Evolutionary conservation across 35 echinoderm and acorn worm species (phyloP).

Genomic region (Acanthaster planci): DNA sequence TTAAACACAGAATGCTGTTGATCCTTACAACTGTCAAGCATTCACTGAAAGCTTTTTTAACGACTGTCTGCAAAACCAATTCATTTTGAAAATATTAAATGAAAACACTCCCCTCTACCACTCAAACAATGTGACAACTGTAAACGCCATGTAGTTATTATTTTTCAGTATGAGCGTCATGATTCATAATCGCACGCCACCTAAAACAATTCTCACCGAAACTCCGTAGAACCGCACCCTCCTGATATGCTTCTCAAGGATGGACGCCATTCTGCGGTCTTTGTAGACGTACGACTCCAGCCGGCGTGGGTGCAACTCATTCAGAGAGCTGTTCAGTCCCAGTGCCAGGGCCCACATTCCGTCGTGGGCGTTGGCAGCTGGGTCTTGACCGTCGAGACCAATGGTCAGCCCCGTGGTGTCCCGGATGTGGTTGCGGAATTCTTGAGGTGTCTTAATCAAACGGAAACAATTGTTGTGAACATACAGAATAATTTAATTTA

Average conservation of each 20-base stretch:
- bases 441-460: slow-evolving; percentile 28
- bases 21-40: too few species aligned
- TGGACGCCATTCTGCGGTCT: not conserved
- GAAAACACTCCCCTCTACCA: too few species aligned
- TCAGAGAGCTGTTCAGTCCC: slow-evolving; percentile 22
- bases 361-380: slow-evolving; percentile 51
- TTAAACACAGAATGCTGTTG: too few species aligned
- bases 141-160: too few species aligned
- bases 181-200: too few species aligned
- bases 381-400: slow-evolving; percentile 20
- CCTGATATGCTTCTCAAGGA: slow-evolving; percentile 12
- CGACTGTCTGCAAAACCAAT: too few species aligned
- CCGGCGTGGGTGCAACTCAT: not conserved
- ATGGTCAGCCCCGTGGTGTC: slow-evolving; percentile 16
- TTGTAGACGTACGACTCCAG: slow-evolving; percentile 47
- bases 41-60: too few species aligned
- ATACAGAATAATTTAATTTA: not conserved
- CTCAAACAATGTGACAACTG: too few species aligned
- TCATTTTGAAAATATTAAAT: too few species aligned
- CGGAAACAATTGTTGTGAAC: too few species aligned
- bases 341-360: slow-evolving; percentile 36
- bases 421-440: slow-evolving; percentile 23
- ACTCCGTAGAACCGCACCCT: slow-evolving; percentile 42
- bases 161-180: too few species aligned
- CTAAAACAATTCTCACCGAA: slow-evolving; percentile 33